A percentile compares a stretch with the other conserved stretches of the same genome.
Evolutionary conservation across 2,888 invertebrate species (phyloP).

Genomic region (Aspidiotus rigidus): DNA sequence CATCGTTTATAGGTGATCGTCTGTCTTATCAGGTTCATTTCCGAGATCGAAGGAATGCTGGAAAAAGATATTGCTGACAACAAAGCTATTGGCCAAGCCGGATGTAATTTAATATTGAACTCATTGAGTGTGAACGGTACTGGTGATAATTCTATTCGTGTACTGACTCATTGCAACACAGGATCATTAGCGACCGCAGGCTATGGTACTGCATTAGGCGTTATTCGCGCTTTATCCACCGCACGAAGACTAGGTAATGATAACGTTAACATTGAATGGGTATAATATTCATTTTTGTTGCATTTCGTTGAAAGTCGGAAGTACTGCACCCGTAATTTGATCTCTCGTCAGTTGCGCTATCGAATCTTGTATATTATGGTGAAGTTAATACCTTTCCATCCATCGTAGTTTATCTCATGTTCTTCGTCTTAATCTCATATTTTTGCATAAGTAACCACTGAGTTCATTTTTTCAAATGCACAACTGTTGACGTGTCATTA

Average conservation of each 20-base stretch:
- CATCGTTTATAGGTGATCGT: not conserved
- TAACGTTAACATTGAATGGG: too few relatives aligned
- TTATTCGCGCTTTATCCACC: constrained; percentile 72
- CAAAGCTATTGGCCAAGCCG: constrained; percentile 72
- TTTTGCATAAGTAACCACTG: constrained; percentile 1
- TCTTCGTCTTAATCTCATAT: not conserved
- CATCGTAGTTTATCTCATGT: too few relatives aligned
- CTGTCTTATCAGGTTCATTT: constrained; percentile 56
- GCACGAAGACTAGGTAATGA: constrained; percentile 58
- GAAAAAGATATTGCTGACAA: constrained; percentile 80
- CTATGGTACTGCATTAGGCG: constrained; percentile 95
- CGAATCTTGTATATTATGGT: too few relatives aligned
- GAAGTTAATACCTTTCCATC: too few relatives aligned
- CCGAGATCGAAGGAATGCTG: constrained; percentile 69
- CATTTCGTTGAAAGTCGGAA: too few relatives aligned
- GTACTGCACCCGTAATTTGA: too few relatives aligned
- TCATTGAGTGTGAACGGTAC: constrained; percentile 43
- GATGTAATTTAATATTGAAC: constrained; percentile 61
- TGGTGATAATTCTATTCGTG: constrained; percentile 55
- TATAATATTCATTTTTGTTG: too few relatives aligned
- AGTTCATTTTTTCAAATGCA: constrained; percentile 14
- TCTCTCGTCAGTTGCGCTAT: too few relatives aligned
- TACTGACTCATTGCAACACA: constrained; percentile 97
- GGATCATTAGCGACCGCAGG: constrained; percentile 96
- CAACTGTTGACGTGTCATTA: constrained; percentile 38